These are phyloP conservation scores for Oreortyx pictus DNA, from an alignment of 2,797 vertebrate genomes.

Conservation along the genomic window DNA sequence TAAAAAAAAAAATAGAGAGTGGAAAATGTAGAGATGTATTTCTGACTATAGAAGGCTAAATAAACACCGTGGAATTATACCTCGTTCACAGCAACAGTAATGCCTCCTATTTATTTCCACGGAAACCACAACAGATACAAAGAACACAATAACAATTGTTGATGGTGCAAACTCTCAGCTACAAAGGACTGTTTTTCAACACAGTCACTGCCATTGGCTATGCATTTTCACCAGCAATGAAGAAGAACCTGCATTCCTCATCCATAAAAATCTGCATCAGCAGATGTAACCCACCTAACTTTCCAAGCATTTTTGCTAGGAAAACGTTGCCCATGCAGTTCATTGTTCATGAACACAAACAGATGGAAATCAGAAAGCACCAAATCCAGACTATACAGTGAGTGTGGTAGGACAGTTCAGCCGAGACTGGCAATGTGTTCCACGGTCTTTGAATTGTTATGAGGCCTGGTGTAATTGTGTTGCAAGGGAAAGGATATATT, in stretches of 20 bases:
- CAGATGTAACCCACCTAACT: background rate
- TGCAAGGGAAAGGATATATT: too few species aligned
- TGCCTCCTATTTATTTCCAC: background rate
- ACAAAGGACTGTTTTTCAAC: background rate
- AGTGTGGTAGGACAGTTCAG: too few species aligned
- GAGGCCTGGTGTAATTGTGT: too few species aligned
- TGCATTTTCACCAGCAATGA: background rate
- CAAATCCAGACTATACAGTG: too few species aligned
- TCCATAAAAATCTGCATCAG: background rate
- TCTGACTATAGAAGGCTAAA: background rate
- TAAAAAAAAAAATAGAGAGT: background rate
- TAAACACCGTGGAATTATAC: background rate
- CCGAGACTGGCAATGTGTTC: too few species aligned
- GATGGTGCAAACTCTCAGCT: background rate
- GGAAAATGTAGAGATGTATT: background rate
- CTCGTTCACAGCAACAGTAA: background rate
- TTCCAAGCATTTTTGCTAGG: background rate
- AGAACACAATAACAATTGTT: background rate
- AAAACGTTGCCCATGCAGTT: background rate
- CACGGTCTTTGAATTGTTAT: too few species aligned
- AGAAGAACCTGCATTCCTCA: background rate
- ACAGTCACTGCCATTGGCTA: background rate
- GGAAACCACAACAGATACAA: background rate
- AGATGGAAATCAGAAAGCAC: too few species aligned
- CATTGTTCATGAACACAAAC: too few species aligned